Percentiles rank a stretch among this genome's conserved stretches.
These are phyloP conservation scores for Colossoma macropomum DNA, from an alignment of 2,113 vertebrate genomes.

Conservation along the genomic window DNA sequence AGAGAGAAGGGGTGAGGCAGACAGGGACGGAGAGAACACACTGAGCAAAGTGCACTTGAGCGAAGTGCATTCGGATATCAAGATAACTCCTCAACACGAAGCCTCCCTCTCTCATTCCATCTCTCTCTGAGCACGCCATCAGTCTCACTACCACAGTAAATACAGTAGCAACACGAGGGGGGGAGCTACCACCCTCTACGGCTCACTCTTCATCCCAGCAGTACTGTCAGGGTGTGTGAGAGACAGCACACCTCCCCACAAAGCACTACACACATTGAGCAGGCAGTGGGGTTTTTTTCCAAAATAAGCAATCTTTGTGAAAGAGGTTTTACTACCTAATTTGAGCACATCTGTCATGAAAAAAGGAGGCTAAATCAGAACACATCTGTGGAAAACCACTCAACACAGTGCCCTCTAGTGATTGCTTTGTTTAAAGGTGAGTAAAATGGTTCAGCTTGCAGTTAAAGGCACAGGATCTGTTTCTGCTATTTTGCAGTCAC, in stretches of 20 bases:
- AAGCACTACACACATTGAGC: slow-evolving; percentile 8
- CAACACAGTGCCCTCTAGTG: slow-evolving; percentile 54
- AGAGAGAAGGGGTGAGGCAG: neutral
- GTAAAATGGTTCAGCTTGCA: neutral
- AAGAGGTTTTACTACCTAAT: neutral
- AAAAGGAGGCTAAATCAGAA: neutral
- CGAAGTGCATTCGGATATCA: slow-evolving; percentile 3
- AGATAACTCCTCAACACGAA: neutral
- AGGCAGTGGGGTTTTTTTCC: neutral
- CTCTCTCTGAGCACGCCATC: slow-evolving; percentile 16
- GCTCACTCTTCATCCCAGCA: slow-evolving; percentile 7
- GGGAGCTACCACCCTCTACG: neutral
- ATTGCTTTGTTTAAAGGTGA: neutral
- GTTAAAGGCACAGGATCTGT: neutral
- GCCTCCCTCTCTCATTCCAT: neutral
- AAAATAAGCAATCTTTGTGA: neutral
- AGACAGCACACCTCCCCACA: neutral
- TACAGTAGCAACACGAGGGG: slow-evolving; percentile 15
- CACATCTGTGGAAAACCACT: slow-evolving; percentile 8
- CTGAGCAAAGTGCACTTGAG: neutral
- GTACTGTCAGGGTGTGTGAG: slow-evolving; percentile 7
- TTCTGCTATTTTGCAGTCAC: neutral
- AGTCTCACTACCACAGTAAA: neutral
- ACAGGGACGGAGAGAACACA: neutral
- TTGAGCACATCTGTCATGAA: neutral